These are phyloP conservation scores for Pteruthius melanotis DNA, from an alignment of 2,113 vertebrate species.

Conservation along the genomic window DNA sequence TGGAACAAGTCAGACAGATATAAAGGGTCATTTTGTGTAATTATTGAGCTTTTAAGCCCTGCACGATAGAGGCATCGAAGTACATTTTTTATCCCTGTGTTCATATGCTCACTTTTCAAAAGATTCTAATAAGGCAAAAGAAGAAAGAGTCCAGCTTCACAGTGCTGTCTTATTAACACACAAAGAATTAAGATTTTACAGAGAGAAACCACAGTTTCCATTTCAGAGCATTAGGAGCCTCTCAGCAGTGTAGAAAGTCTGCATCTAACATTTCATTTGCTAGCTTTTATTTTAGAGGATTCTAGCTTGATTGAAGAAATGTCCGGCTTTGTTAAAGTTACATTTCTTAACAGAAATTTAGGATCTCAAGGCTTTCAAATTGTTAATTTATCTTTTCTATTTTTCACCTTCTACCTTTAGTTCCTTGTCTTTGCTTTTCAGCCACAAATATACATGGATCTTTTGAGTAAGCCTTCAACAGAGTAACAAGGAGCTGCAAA, in stretches of 20 bases:
- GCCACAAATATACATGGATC: neutral
- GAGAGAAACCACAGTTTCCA: neutral
- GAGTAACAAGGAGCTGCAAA: neutral
- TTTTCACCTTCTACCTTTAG: neutral
- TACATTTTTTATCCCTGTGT: slow-evolving; percentile 7
- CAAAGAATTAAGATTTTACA: neutral
- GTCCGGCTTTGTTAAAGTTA: neutral
- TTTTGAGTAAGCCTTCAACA: neutral
- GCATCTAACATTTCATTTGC: neutral
- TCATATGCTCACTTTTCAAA: neutral
- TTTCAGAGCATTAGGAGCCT: neutral
- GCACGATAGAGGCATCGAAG: neutral
- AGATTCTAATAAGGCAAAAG: neutral
- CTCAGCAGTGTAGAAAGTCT: neutral
- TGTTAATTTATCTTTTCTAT: neutral
- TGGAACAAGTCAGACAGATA: slow-evolving; percentile 41
- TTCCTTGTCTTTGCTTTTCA: neutral
- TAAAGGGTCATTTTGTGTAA: slow-evolving; percentile 48
- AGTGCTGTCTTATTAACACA: neutral
- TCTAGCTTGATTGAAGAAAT: neutral
- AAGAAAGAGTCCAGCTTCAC: slow-evolving; percentile 8
- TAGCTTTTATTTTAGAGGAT: neutral
- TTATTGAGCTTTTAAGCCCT: slow-evolving; percentile 25
- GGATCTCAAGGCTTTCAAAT: neutral
- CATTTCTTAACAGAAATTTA: neutral